These are phyloP conservation scores for Anastrepha obliqua DNA, from an alignment of 1,140 invertebrate species.

Conservation along the genomic window DNA sequence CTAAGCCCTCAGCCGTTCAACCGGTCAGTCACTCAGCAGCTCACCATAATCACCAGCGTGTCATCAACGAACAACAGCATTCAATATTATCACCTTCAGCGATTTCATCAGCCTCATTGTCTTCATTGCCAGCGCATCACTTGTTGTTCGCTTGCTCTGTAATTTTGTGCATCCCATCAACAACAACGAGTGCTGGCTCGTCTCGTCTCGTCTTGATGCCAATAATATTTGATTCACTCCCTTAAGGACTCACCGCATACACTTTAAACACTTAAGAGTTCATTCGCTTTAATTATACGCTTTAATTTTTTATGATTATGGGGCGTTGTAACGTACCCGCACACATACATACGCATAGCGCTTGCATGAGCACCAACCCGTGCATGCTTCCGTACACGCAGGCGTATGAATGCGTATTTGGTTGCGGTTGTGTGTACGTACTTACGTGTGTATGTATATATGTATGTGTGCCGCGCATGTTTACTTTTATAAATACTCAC, in stretches of 20 bases:
- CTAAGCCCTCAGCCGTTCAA: background rate
- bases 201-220: slow-evolving; percentile 12
- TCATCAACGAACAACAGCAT: background rate
- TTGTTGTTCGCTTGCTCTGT: background rate
- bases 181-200: background rate
- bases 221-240: slow-evolving; percentile 42
- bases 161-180: background rate
- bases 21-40: background rate
- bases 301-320: slow-evolving; percentile 46
- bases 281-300: slow-evolving; percentile 51
- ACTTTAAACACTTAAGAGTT: slow-evolving; percentile 33
- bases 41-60: slow-evolving; percentile 10
- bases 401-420: background rate
- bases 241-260: slow-evolving; percentile 40
- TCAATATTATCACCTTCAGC: slow-evolving; percentile 43
- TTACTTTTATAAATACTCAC: slow-evolving; percentile 13
- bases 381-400: background rate
- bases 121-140: background rate
- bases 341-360: background rate
- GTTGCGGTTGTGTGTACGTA: background rate
- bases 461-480: background rate
- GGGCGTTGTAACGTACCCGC: background rate
- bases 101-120: background rate
- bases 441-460: background rate
- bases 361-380: background rate